phyloP scores from a whole-genome alignment of 2,888 invertebrate species.

The Brenthis daphne region DNA sequence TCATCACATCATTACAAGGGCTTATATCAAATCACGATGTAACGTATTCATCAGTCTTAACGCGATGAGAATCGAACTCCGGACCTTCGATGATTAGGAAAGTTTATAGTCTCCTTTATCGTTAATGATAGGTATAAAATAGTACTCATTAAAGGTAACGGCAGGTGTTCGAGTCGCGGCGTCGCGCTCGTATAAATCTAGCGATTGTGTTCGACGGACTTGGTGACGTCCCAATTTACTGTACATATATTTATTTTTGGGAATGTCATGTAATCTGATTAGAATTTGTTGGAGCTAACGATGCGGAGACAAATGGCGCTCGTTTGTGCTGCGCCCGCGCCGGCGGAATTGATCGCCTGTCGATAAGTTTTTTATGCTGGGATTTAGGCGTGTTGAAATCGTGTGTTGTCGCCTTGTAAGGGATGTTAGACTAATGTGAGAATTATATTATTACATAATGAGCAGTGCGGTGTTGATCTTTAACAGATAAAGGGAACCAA shows the following conservation, averaged over 20 bases:
- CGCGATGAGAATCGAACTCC: slow-evolving; percentile 21
- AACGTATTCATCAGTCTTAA: slow-evolving; percentile 36
- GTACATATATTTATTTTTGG: slow-evolving; percentile 39
- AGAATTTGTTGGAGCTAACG: slow-evolving; percentile 34
- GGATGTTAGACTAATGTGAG: slow-evolving; percentile 19
- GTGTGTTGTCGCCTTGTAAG: slow-evolving; percentile 20
- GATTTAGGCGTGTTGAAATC: slow-evolving; percentile 19
- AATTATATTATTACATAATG: slow-evolving; percentile 21
- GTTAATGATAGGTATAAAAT: slow-evolving; percentile 41
- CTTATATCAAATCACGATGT: slow-evolving; percentile 25
- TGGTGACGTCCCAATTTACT: slow-evolving; percentile 38
- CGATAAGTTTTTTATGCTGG: slow-evolving; percentile 17
- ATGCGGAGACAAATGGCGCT: slow-evolving; percentile 34
- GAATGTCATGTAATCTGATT: slow-evolving; percentile 39
- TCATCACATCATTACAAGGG: slow-evolving; percentile 34
- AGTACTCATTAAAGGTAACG: slow-evolving; percentile 41
- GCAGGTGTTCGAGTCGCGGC: slow-evolving; percentile 27
- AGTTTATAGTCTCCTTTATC: slow-evolving; percentile 41
- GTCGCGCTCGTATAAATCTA: slow-evolving; percentile 32
- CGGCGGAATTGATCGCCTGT: slow-evolving; percentile 22
- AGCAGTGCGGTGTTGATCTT: slow-evolving; percentile 5
- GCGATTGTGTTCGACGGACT: slow-evolving; percentile 24
- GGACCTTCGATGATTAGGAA: slow-evolving; percentile 30
- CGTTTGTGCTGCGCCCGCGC: slow-evolving; percentile 26
- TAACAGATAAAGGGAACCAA: background rate